A percentile compares a stretch with the other conserved stretches of the same genome.
Evolutionary conservation across 2,797 vertebrate genomes (phyloP).

Genomic region (Coregonus sp.): DNA sequence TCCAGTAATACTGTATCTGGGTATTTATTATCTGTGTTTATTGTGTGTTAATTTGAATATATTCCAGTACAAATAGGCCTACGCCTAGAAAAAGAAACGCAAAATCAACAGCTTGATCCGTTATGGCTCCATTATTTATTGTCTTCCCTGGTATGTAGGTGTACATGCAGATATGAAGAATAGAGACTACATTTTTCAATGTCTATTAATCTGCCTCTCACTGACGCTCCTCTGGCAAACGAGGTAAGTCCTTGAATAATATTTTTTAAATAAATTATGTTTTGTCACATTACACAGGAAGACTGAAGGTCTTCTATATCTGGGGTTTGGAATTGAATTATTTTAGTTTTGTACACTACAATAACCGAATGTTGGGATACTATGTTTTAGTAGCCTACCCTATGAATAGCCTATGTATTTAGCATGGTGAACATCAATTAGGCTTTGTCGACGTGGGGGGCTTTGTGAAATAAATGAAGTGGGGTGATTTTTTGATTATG

Average conservation of each 20-base stretch:
- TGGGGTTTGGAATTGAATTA: not conserved
- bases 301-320: not conserved
- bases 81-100: not conserved
- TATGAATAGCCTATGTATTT: not conserved
- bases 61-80: not conserved
- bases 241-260: conserved; percentile 66
- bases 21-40: not conserved
- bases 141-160: conserved; percentile 55
- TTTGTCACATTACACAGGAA: not conserved
- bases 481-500: not conserved
- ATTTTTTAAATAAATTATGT: not conserved
- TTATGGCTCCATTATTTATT: conserved; percentile 6
- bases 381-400: not conserved
- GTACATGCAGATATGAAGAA: conserved; percentile 80
- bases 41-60: not conserved
- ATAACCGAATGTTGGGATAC: not conserved
- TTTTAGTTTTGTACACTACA: not conserved
- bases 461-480: not conserved
- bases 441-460: not conserved
- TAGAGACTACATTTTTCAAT: conserved; percentile 68
- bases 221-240: conserved; percentile 68
- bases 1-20: conserved; percentile 4
- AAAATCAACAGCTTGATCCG: not conserved
- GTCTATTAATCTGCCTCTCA: conserved; percentile 76
- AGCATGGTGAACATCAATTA: not conserved